Percentiles rank a stretch among this genome's conserved stretches.
Evolutionary conservation across 1,140 invertebrate genomes (phyloP).

Genomic region (Bombus turneri): DNA sequence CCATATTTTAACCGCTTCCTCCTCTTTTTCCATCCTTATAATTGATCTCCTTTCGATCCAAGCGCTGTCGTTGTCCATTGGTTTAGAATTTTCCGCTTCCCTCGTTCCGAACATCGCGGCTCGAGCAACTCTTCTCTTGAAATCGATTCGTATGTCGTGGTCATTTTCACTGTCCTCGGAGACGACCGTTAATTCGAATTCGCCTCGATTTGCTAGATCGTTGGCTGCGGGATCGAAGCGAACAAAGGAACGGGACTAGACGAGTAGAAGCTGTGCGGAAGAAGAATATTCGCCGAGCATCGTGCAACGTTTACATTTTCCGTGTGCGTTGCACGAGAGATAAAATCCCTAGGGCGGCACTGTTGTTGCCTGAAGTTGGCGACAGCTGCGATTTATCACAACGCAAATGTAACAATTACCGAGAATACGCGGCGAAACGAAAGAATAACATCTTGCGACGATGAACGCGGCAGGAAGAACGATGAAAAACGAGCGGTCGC

Average conservation of each 20-base stretch:
- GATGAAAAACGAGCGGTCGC: slow-evolving; percentile 2
- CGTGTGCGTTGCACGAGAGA: background rate
- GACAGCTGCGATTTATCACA: slow-evolving; percentile 33
- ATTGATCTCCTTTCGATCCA: background rate
- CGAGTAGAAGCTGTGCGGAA: background rate
- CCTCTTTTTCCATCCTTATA: too few relatives aligned
- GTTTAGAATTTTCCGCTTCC: background rate
- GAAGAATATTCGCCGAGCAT: background rate
- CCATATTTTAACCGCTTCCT: background rate
- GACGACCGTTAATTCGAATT: too few relatives aligned
- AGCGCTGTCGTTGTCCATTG: background rate
- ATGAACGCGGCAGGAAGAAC: background rate
- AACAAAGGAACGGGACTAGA: background rate
- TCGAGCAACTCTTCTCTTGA: background rate
- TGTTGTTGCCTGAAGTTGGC: background rate
- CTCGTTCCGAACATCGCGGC: background rate
- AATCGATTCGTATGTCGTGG: background rate
- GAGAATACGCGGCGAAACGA: background rate
- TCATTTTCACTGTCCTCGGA: background rate
- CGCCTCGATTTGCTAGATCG: background rate
- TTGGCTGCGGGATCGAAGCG: background rate
- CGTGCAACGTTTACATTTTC: slow-evolving; percentile 21
- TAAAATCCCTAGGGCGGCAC: slow-evolving; percentile 3
- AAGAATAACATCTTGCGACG: background rate
- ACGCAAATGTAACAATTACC: slow-evolving; percentile 33